Base-by-base conservation (phyloP, 2,113 vertebrate species). In the Dunckerocampus dactyliophorus region DNA sequence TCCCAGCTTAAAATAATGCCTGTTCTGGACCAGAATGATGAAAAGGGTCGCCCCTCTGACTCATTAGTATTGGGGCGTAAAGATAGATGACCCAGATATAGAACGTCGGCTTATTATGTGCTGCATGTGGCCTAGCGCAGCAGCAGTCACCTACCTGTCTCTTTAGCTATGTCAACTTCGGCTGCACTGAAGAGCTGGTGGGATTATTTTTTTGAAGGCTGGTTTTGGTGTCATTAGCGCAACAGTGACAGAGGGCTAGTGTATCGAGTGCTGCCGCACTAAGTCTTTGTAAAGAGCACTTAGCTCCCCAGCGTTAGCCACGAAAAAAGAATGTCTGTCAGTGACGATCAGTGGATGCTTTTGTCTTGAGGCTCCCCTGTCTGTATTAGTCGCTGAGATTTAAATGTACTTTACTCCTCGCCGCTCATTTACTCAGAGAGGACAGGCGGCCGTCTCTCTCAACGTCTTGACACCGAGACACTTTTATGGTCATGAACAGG, bases 251-350 rank as follows among this genome's bases (percentile, higher is more conserved):
- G 86, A 89, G 82, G 39, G 80, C 73, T 63, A 50, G 59, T 52
- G 67, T 89, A 88, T 85, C 59, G 55, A 85, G 67, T 70, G 56
- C 74, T 80, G 83, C 77, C 75, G 62, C 82, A 85, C 74, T 89
- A 88, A 92, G 87, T 91, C 75, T 86, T 86, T 83, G 79, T 88
- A 87, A 90, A 86, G 87, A 86, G n/a, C 84, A 81, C 90, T 92
- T 91, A 85, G 74, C 89, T 87, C 79, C 79, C 77, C 75, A 74
- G 75, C 77, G 75, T 80, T 78, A 88, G 82, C 72, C 65, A 82
- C 81, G 83, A 81, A 83, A 22, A 39, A 86, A 87, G 79, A 83
- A 88, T 79, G 82, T 83, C 81, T 82, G 88, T 91, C 88, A 86
- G 82, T 87, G 84, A 77, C 77, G 75, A 86, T 91, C 66, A 88